Base-by-base conservation (phyloP, 2,113 vertebrate species). In the Lepus americanus region DNA sequence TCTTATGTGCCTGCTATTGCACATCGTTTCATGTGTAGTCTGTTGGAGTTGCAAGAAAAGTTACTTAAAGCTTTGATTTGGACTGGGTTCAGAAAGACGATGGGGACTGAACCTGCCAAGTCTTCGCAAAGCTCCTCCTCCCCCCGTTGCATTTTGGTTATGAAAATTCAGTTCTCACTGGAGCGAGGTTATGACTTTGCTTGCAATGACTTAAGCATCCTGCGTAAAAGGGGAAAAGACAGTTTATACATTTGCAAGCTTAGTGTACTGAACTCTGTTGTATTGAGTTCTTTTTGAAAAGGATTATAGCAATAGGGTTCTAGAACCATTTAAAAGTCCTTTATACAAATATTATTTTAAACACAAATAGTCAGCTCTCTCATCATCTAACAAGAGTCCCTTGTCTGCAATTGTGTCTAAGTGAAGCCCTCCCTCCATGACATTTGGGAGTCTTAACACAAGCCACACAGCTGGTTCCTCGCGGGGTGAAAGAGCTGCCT, bases 331-430 rank as follows among this genome's bases (percentile, higher is more conserved):
- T 72, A 67, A 83, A 77, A 84, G 49, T 59, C 36, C 74, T 81
- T 89, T 66, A 90, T 64, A 85, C 86, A 97, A 96, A 97, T 85
- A 85, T 97, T 96, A 97, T 96, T 93, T 93, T 95, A 97, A 86
- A 86, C 63, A 53, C 67, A 94, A 86, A 96, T 17, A 73, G 77
- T 72, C 63, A 1, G 1, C 84, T 93, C 76, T 96, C 67, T 73
- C 36, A 16, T 17, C 6, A 19, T 19, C 77, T 27, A 53, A 93
- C 92, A 96, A 70, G 33, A 25, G 63, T 1, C 23, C 63, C 86
- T 94, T 93, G 91, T 96, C 49, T 74, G 64, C 22, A 3, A 36
- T 36, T 36, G 1, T 89, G 63, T 89, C 93, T 87, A 39, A 89
- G 19, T 9, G 8, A 4, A 23, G 16, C 29, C 87, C 77, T 66